phyloP scores from a whole-genome alignment of 2,113 vertebrate species.

The Phylloscopus trochiloides region DNA sequence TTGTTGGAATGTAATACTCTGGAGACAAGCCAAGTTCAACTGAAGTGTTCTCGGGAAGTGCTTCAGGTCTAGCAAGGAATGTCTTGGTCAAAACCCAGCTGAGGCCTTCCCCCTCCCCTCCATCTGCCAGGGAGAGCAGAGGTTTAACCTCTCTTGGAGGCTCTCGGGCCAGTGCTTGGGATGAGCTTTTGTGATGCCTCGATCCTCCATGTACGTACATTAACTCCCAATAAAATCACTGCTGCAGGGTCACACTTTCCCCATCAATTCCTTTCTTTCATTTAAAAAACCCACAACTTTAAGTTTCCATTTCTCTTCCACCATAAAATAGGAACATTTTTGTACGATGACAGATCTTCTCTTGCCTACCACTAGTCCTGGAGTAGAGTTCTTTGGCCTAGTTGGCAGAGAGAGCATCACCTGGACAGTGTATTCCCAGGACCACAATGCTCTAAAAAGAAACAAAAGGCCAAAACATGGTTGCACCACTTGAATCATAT shows the following conservation, averaged over 20 bases:
- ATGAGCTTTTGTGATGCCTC: background rate
- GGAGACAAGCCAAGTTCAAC: constrained; percentile 22
- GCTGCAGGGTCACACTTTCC: background rate
- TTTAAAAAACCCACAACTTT: background rate
- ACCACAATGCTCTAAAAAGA: background rate
- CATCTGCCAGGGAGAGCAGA: background rate
- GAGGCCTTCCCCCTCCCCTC: background rate
- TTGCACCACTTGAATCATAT: background rate
- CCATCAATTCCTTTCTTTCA: background rate
- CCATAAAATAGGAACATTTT: background rate
- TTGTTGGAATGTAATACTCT: background rate
- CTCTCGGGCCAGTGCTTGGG: background rate
- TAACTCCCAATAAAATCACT: background rate
- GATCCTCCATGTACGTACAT: background rate
- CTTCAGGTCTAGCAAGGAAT: constrained; percentile 1
- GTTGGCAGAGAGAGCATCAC: background rate
- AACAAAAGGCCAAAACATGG: background rate
- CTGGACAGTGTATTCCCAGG: background rate
- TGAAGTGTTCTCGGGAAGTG: background rate
- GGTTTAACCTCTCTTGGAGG: background rate
- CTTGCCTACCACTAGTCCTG: background rate
- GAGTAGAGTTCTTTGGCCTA: background rate
- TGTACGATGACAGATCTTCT: background rate
- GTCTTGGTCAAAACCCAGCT: background rate
- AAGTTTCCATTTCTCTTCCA: background rate